Evolutionary conservation across 2,888 invertebrate genomes (phyloP).

Genomic region (Camptogramma bilineatum): DNA sequence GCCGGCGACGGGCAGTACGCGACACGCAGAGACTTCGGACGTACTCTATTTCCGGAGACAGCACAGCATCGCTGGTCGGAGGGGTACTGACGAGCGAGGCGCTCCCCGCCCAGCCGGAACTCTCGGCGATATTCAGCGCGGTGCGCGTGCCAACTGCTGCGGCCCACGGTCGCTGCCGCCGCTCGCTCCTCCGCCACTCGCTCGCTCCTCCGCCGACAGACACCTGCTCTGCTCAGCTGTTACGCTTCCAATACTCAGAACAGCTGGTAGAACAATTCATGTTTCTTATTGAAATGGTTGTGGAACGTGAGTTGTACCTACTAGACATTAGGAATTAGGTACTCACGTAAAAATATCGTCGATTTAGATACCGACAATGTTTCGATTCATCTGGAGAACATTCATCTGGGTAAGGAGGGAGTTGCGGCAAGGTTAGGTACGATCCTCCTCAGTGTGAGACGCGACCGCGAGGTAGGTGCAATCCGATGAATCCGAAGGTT

Average conservation of each 20-base stretch:
- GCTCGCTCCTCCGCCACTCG: slow-evolving; percentile 11
- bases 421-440: too few species aligned
- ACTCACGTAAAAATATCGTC: too few species aligned
- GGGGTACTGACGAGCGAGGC: slow-evolving; percentile 79
- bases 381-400: too few species aligned
- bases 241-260: background rate
- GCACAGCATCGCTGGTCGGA: slow-evolving; percentile 86
- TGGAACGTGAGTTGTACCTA: background rate
- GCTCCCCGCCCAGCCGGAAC: slow-evolving; percentile 66
- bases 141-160: slow-evolving; percentile 68
- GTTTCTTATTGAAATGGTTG: background rate
- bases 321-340: too few species aligned
- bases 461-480: too few species aligned
- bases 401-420: too few species aligned
- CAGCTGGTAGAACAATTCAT: background rate
- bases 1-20: slow-evolving; percentile 56
- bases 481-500: too few species aligned
- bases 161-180: slow-evolving; percentile 49
- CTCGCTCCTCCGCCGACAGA: slow-evolving; percentile 13
- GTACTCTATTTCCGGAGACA: slow-evolving; percentile 86
- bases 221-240: background rate
- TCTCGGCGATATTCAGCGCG: slow-evolving; percentile 71
- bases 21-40: slow-evolving; percentile 66
- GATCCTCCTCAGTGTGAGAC: too few species aligned
- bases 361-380: too few species aligned